Base-by-base conservation (phyloP, 2,113 vertebrate species). In the Thermophis baileyi region DNA sequence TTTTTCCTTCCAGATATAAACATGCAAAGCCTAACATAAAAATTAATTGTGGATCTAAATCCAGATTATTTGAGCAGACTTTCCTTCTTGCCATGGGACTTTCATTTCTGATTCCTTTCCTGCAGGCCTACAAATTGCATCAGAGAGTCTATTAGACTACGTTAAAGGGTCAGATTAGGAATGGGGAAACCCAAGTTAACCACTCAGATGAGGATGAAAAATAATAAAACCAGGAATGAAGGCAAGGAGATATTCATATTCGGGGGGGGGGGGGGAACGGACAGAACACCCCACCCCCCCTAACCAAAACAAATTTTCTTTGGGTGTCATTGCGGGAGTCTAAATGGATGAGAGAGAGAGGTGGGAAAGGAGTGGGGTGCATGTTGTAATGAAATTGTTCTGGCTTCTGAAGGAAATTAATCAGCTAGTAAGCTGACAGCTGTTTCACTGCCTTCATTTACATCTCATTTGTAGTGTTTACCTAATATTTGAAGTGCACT, bases 401-500 rank as follows among this genome's bases (percentile, higher is more conserved):
- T 55, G 93, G 94, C 46, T 94, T 95, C 90, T 93, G 90, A 91
- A 93, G 92, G 91, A 93, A 91, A 95, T 63, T 92, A 95, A 93
- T 94, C 91, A 93, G 93, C 88, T 51, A 88, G 90, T 69, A 91
- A 92, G 35, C 18, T 90, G 94, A 60, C 94, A 95, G 87, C 93
- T 94, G 90, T 92, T 97, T 63, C 92, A 89, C 24, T 93, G 57
- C 47, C 94, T 91, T 91, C 93, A 94, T 96, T 96, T 96, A 89
- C 94, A 96, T 94, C 92, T 94, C n/a, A 94, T 97, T 95, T 95
- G 91, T 87, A 81, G 92, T 25, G 90, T 91, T 96, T 95, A 87
- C 93, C 89, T 91, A 90, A 69, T 90, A 89, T 18, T 87, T 94
- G 87, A 69, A 53, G 44, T 94, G 93, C 35, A 11, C 93, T 96